These are phyloP conservation scores for Acromyrmex heyeri DNA, from an alignment of 1,140 invertebrate genomes.

Conservation along the genomic window DNA sequence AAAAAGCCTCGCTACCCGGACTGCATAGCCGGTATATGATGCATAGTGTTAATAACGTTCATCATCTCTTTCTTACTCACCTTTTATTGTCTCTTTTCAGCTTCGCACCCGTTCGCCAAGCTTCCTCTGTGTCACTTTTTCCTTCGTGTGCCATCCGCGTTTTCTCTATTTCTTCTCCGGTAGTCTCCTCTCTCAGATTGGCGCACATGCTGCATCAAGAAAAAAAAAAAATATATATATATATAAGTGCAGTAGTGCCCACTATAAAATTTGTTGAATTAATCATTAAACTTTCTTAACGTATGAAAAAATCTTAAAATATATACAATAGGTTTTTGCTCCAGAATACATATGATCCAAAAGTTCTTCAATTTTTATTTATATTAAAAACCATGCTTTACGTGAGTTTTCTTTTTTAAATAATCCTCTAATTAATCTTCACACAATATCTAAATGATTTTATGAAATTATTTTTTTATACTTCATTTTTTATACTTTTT, in stretches of 20 bases:
- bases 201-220: background rate
- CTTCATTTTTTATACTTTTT: too few species aligned
- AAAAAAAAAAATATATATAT: background rate
- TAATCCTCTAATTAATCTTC: background rate
- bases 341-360: background rate
- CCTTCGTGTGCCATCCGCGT: background rate
- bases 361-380: background rate
- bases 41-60: slow-evolving; percentile 81
- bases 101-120: background rate
- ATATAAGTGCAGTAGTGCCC: background rate
- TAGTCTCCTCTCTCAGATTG: slow-evolving; percentile 1
- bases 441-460: background rate
- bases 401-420: background rate
- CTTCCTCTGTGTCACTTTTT: slow-evolving; percentile 13
- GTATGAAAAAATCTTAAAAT: background rate
- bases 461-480: background rate
- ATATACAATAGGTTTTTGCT: background rate
- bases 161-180: background rate
- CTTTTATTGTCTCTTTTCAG: background rate
- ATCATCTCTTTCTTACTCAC: slow-evolving; percentile 59
- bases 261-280: background rate
- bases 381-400: background rate
- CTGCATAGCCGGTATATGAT: slow-evolving; percentile 70
- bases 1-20: slow-evolving; percentile 71
- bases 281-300: too few species aligned